These are phyloP conservation scores for Tetragonula clypearis DNA, from an alignment of 1,140 invertebrate species.

Conservation along the genomic window DNA sequence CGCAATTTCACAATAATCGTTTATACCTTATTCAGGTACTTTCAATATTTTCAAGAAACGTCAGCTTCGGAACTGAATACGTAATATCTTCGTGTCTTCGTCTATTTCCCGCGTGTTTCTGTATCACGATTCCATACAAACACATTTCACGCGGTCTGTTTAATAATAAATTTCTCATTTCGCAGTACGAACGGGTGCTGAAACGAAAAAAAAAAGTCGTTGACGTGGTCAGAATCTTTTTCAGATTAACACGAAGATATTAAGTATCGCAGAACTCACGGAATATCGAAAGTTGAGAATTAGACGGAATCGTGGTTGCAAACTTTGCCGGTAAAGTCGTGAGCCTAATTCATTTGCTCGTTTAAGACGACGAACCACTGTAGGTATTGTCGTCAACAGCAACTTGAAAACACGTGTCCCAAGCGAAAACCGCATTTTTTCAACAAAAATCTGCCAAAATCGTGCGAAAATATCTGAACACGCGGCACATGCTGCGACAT, in stretches of 20 bases:
- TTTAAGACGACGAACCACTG: background rate
- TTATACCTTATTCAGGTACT: background rate
- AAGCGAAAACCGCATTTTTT: conserved; percentile 29
- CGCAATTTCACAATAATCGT: background rate
- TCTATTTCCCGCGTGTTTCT: background rate
- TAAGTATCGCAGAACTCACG: background rate
- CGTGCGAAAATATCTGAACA: conserved; percentile 22
- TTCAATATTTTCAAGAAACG: background rate
- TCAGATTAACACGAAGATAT: background rate
- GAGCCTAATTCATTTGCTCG: background rate
- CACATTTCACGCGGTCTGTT: background rate
- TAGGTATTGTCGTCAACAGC: background rate
- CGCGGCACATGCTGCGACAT: conserved; percentile 14
- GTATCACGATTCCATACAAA: background rate
- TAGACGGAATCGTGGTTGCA: background rate
- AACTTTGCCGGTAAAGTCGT: background rate
- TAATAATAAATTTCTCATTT: background rate
- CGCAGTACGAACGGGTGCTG: background rate
- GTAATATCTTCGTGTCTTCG: background rate
- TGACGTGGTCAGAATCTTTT: background rate
- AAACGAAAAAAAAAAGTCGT: background rate
- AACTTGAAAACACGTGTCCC: background rate
- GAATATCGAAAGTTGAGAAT: background rate
- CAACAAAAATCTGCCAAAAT: conserved; percentile 5
- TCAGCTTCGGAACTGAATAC: background rate